A percentile compares a stretch with the other conserved stretches of the same genome.
phyloP scores from a whole-genome alignment of 2,888 invertebrate species.

The Unio delphinus region DNA sequence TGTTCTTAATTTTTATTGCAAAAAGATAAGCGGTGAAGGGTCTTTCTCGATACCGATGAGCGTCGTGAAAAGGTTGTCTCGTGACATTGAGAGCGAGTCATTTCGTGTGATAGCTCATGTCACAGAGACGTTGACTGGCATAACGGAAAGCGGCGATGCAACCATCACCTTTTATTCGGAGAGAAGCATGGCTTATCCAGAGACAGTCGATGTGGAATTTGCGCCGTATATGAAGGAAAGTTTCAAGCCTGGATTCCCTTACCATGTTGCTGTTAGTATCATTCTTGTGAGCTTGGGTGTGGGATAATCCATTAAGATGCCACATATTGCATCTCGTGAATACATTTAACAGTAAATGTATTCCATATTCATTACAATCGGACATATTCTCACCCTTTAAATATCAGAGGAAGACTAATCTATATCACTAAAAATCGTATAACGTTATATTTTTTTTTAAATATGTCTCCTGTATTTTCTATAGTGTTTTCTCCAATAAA shows the following conservation, averaged over 20 bases:
- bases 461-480: no score
- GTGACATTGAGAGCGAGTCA: constrained; percentile 19
- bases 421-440: no score
- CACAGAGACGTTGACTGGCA: constrained; percentile 89
- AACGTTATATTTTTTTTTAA: no score
- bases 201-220: constrained; percentile 23
- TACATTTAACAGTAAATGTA: no score
- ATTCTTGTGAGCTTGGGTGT: not conserved
- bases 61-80: constrained; percentile 23
- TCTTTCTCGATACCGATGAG: constrained; percentile 27
- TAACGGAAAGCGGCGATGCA: constrained; percentile 84
- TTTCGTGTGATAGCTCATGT: constrained; percentile 80
- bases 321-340: no score
- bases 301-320: no score
- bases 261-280: constrained; percentile 16
- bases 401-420: no score
- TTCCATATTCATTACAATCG: no score
- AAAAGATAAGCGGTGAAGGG: constrained; percentile 40
- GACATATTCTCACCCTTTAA: no score
- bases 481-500: no score
- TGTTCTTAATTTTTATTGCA: not conserved
- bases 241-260: constrained; percentile 36
- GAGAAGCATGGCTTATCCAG: constrained; percentile 73
- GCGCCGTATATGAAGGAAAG: constrained; percentile 32
- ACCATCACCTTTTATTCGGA: constrained; percentile 84